These are phyloP conservation scores for Tamias sibiricus DNA, from an alignment of 2,113 vertebrate genomes.

Conservation along the genomic window DNA sequence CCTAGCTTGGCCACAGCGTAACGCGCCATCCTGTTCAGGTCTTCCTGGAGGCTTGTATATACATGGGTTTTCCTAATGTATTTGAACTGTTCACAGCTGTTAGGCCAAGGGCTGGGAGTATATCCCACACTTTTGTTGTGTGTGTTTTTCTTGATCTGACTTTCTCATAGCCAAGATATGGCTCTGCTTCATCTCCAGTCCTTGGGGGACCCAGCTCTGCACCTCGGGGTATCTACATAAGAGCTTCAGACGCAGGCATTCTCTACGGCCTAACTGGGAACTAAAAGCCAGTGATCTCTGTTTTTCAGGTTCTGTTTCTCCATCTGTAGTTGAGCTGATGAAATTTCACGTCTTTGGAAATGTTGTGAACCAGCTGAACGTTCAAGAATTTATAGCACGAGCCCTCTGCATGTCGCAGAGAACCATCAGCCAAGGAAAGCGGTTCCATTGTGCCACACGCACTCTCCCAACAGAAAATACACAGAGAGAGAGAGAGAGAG, in stretches of 20 bases:
- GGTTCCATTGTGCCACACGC: neutral
- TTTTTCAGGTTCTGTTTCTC: constrained; percentile 49
- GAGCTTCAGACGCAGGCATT: neutral
- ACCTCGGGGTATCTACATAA: neutral
- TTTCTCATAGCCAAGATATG: neutral
- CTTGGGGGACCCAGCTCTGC: neutral
- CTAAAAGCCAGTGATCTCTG: neutral
- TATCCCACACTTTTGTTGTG: no score
- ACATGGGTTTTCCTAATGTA: no score
- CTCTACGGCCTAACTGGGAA: neutral
- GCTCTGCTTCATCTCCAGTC: neutral
- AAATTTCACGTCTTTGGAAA: neutral
- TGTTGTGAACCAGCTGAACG: neutral
- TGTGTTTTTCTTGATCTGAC: neutral
- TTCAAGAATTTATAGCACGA: neutral
- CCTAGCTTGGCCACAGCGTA: no score
- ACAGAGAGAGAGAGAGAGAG: no score
- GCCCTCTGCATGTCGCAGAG: neutral
- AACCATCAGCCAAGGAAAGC: neutral
- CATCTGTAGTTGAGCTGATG: neutral
- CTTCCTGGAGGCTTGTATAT: no score
- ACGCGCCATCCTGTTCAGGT: no score
- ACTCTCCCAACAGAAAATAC: neutral
- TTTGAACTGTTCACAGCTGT: no score
- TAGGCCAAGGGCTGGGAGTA: no score